Evolutionary conservation across 2,797 vertebrate species (phyloP).

Genomic region (Silurus lanzhouensis): DNA sequence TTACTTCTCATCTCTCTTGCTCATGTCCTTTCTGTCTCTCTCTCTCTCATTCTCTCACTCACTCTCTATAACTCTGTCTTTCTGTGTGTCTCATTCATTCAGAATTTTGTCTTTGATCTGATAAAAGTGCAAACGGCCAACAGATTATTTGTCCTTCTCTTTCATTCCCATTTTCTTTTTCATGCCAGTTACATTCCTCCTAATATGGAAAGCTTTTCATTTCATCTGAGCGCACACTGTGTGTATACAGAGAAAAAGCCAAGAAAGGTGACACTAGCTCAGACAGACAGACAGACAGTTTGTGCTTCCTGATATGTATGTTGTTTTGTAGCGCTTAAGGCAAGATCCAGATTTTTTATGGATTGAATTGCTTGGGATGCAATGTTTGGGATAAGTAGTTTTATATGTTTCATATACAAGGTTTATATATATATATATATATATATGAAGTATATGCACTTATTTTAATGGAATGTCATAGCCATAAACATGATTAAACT

Average conservation of each 20-base stretch:
- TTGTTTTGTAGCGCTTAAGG: no score
- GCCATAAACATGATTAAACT: neutral
- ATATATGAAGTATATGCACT: neutral
- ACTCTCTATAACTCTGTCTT: constrained; percentile 55
- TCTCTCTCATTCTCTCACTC: constrained; percentile 1
- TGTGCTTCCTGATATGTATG: no score
- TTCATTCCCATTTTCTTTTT: constrained; percentile 34
- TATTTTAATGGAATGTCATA: neutral
- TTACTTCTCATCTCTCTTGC: constrained; percentile 38
- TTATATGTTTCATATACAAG: neutral
- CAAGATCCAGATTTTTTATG: no score
- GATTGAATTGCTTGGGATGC: neutral
- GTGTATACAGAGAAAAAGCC: no score
- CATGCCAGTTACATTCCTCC: neutral
- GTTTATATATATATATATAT: neutral
- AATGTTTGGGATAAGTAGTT: neutral
- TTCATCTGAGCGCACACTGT: constrained; percentile 48
- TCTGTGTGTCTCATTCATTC: constrained; percentile 48
- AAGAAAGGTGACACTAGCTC: neutral
- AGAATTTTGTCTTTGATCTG: constrained; percentile 53
- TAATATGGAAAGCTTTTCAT: constrained; percentile 59
- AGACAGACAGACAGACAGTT: neutral
- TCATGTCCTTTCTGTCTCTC: constrained; percentile 24
- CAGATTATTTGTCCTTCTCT: constrained; percentile 39
- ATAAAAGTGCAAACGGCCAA: neutral